Evolutionary conservation across 2,888 invertebrate species (phyloP).

Genomic region (Mesorhabditis spiculigera): DNA sequence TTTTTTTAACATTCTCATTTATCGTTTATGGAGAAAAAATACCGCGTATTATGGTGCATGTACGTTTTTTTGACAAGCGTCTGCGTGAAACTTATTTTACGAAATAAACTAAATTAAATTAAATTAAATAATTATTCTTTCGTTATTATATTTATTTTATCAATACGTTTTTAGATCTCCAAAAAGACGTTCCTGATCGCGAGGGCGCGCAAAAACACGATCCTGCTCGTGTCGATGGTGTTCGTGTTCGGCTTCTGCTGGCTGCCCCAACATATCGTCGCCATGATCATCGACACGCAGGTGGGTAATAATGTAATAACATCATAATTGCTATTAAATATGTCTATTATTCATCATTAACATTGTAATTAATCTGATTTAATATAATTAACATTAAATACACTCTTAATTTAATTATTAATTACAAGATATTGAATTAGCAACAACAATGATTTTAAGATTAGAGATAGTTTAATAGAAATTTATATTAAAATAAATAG

Average conservation of each 20-base stretch:
- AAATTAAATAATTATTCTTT: background rate
- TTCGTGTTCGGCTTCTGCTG: slow-evolving; percentile 15
- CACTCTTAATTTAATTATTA: too few species aligned
- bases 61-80: background rate
- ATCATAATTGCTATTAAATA: too few species aligned
- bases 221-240: slow-evolving; percentile 16
- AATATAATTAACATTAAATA: background rate
- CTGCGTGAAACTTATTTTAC: background rate
- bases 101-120: background rate
- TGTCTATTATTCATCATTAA: background rate
- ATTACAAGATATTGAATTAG: too few species aligned
- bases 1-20: too few species aligned
- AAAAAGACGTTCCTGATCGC: slow-evolving; percentile 12
- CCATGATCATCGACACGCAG: too few species aligned
- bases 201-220: slow-evolving; percentile 14
- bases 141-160: background rate
- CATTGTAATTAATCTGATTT: background rate
- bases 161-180: background rate
- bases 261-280: background rate
- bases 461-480: too few species aligned
- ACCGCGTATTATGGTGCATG: too few species aligned
- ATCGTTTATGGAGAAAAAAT: too few species aligned
- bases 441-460: too few species aligned
- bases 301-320: too few species aligned
- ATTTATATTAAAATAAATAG: too few species aligned